phyloP scores from a whole-genome alignment of 2,888 invertebrate species.

The Epirrhoe tristata region DNA sequence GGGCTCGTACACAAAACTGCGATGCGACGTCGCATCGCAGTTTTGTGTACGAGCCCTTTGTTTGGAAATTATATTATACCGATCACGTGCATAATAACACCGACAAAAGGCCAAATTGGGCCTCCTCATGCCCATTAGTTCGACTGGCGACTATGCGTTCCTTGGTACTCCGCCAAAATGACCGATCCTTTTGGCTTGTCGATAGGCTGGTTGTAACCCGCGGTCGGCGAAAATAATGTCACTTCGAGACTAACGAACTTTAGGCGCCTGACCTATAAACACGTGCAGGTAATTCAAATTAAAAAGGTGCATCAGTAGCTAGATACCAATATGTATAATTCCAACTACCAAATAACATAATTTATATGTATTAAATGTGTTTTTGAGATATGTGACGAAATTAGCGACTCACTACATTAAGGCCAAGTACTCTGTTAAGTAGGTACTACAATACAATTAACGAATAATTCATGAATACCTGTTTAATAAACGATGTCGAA shows the following conservation, averaged over 20 bases:
- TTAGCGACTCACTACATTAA: not conserved
- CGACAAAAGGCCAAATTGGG: constrained; percentile 80
- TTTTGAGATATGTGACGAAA: not conserved
- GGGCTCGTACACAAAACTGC: no score
- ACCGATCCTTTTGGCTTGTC: constrained; percentile 84
- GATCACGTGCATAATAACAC: constrained; percentile 12
- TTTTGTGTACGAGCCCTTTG: no score
- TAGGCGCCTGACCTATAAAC: constrained; percentile 80
- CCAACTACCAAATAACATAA: not conserved
- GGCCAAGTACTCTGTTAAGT: not conserved
- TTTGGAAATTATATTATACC: not conserved
- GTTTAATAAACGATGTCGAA: not conserved
- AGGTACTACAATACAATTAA: not conserved
- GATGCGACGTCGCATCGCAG: no score
- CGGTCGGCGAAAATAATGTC: constrained; percentile 80
- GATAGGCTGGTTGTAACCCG: constrained; percentile 74
- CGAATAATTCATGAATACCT: not conserved
- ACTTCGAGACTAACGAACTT: constrained; percentile 84
- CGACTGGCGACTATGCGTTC: constrained; percentile 76
- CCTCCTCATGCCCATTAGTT: constrained; percentile 79
- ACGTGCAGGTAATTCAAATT: constrained; percentile 60
- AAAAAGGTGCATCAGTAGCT: constrained; percentile 46
- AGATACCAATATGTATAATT: constrained; percentile 42
- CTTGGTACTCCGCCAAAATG: constrained; percentile 84
- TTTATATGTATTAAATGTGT: not conserved